Conservation (phyloP, 2,888 invertebrate genomes). For the Melipona beecheii region DNA sequence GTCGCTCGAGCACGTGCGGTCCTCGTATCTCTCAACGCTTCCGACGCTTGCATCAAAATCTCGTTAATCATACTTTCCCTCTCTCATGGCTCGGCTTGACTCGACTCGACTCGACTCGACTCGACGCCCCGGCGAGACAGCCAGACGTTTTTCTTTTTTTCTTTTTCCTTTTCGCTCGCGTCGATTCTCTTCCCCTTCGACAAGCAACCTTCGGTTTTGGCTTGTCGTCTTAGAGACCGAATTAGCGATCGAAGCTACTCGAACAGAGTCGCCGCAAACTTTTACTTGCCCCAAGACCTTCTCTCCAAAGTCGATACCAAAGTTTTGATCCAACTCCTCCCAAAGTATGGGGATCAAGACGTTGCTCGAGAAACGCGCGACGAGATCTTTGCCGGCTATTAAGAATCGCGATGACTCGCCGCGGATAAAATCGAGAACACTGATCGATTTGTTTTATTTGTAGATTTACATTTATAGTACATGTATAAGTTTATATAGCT, state of each 20-base stretch:
- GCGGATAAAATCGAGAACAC: too few species aligned
- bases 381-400: too few species aligned
- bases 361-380: background rate
- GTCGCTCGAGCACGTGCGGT: background rate
- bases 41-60: conserved; percentile 34
- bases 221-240: conserved; percentile 4
- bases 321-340: background rate
- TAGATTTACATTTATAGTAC: too few species aligned
- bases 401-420: too few species aligned
- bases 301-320: background rate
- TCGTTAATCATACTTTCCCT: conserved; percentile 48
- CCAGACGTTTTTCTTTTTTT: conserved; percentile 10
- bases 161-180: background rate
- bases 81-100: conserved; percentile 21
- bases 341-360: background rate
- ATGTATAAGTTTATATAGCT: too few species aligned
- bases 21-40: conserved; percentile 30
- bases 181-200: background rate
- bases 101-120: conserved; percentile 42
- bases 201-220: background rate
- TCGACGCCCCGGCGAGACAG: background rate
- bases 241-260: conserved; percentile 1
- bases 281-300: background rate
- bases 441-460: too few species aligned
- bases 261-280: background rate